Conservation (phyloP, 2,888 invertebrate species). For the Antheraea assamensis region DNA sequence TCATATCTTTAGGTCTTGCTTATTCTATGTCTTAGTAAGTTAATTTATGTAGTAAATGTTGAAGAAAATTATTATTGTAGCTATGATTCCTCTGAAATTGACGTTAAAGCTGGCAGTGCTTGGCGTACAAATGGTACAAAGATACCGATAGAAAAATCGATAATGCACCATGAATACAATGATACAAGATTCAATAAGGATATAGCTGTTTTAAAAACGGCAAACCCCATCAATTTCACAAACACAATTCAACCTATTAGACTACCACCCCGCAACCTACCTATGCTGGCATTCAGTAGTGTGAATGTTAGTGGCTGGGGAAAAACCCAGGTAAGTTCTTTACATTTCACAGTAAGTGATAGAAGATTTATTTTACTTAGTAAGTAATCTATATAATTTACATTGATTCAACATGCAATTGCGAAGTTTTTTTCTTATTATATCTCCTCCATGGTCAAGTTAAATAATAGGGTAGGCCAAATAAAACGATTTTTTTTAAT, state of each 20-base stretch:
- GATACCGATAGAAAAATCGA: constrained; percentile 4
- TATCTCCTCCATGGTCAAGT: too few species aligned
- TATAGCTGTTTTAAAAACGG: constrained; percentile 28
- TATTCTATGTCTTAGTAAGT: too few species aligned
- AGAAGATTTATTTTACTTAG: neutral
- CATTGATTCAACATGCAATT: neutral
- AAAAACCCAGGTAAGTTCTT: constrained; percentile 26
- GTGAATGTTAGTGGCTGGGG: constrained; percentile 32
- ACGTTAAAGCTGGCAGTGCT: constrained; percentile 19
- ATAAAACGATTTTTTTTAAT: too few species aligned
- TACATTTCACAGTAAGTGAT: neutral
- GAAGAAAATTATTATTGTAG: neutral
- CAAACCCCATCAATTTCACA: constrained; percentile 25
- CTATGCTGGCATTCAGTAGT: constrained; percentile 12
- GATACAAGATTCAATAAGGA: constrained; percentile 29
- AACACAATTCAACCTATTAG: constrained; percentile 12
- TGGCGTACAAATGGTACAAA: constrained; percentile 14
- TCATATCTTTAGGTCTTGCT: too few species aligned
- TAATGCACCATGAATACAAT: constrained; percentile 4
- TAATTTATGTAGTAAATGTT: neutral
- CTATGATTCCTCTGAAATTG: neutral
- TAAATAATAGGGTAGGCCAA: neutral
- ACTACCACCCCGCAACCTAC: neutral
- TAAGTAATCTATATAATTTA: neutral
- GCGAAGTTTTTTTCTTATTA: too few species aligned